Percentiles rank a stretch among this genome's conserved stretches.
phyloP scores from a whole-genome alignment of 2,113 vertebrate species.

The Cochlearius cochlearius region DNA sequence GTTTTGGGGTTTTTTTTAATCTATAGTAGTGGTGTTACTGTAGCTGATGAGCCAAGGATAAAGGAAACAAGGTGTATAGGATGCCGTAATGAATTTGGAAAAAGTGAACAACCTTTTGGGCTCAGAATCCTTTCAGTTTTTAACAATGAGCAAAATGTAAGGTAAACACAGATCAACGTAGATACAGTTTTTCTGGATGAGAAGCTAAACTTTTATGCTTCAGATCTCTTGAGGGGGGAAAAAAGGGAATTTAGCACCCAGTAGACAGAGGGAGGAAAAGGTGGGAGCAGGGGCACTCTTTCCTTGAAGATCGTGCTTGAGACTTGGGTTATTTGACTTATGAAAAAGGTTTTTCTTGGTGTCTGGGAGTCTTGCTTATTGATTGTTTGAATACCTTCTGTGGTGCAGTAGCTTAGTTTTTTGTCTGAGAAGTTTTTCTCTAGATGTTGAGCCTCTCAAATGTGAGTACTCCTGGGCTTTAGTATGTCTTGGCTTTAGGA shows the following conservation, averaged over 20 bases:
- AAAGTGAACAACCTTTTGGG: background rate
- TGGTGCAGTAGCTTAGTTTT: background rate
- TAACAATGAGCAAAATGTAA: background rate
- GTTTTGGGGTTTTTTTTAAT: background rate
- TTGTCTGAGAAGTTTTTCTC: background rate
- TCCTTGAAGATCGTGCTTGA: background rate
- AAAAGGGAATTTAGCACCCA: background rate
- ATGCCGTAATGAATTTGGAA: background rate
- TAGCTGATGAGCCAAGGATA: background rate
- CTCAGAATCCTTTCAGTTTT: background rate
- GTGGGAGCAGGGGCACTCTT: background rate
- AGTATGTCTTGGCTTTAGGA: background rate
- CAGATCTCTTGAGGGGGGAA: fast-evolving
- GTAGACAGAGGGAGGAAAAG: background rate
- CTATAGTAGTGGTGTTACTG: background rate
- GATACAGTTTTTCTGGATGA: background rate
- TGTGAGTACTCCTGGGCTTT: background rate
- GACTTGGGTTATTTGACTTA: background rate
- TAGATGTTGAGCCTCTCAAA: fast-evolving
- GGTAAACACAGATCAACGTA: background rate
- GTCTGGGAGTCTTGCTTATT: background rate
- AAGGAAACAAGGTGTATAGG: background rate
- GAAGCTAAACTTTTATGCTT: background rate
- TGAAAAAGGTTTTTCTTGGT: background rate
- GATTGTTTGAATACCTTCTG: background rate